Conservation (phyloP, 2,888 invertebrate species). For the Dermolepida albohirtum region DNA sequence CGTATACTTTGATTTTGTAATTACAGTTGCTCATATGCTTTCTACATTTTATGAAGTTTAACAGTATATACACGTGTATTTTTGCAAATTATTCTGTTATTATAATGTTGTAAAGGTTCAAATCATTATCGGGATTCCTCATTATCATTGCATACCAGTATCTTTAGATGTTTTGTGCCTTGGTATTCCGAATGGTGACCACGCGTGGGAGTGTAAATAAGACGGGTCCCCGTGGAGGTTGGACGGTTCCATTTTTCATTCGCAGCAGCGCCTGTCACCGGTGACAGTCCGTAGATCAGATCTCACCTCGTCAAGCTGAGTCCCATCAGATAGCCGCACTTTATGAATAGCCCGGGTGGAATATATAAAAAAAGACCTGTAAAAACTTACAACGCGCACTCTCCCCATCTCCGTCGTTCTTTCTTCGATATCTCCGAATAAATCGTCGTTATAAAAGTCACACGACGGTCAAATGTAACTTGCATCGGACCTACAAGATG, state of each 20-base stretch:
- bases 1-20: no score
- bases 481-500: conserved; percentile 25
- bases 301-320: conserved; percentile 57
- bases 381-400: conserved; percentile 41
- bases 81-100: no score
- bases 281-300: conserved; percentile 60
- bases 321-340: conserved; percentile 51
- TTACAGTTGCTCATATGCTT: no score
- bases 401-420: conserved; percentile 22
- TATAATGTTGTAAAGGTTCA: no score
- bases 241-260: conserved; percentile 60
- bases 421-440: conserved; percentile 37
- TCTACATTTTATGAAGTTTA: no score
- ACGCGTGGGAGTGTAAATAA: conserved; percentile 46
- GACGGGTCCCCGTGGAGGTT: conserved; percentile 48
- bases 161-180: conserved; percentile 28
- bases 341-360: conserved; percentile 52
- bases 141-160: conserved; percentile 21
- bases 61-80: no score
- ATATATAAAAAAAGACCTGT: conserved; percentile 51
- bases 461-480: conserved; percentile 34
- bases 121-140: conserved; percentile 2
- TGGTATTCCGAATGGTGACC: conserved; percentile 40
- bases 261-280: conserved; percentile 60
- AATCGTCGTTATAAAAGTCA: conserved; percentile 37